Percentiles rank a stretch among this genome's conserved stretches.
Evolutionary conservation across 2,797 vertebrate genomes (phyloP).

Genomic region (Rhyacichthys aspro): DNA sequence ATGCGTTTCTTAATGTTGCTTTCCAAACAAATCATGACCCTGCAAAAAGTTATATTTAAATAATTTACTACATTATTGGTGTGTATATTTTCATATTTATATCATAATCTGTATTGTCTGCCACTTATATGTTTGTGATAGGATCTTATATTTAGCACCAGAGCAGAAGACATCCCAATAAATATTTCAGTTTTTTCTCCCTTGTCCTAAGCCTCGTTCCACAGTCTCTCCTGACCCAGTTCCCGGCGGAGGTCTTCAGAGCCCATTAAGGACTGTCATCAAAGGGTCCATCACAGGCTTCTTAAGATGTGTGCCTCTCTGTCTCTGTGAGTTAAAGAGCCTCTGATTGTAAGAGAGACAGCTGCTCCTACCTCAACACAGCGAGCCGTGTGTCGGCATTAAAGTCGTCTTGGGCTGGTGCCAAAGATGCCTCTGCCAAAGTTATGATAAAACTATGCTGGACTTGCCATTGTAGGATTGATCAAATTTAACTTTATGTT

Average conservation of each 20-base stretch:
- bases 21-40: too few relatives aligned
- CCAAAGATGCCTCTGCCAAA: too few relatives aligned
- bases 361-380: constrained; percentile 15
- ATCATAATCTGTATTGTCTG: constrained; percentile 2
- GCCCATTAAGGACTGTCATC: constrained; percentile 52
- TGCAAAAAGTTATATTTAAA: too few relatives aligned
- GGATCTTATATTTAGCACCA: constrained; percentile 27
- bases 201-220: too few relatives aligned
- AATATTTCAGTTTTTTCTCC: constrained; percentile 69
- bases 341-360: constrained; percentile 17
- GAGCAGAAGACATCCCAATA: constrained; percentile 57
- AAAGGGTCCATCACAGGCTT: constrained; percentile 40
- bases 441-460: too few relatives aligned
- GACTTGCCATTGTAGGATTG: too few relatives aligned
- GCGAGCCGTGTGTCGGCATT: background rate
- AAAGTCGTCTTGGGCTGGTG: background rate
- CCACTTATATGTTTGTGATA: constrained; percentile 24
- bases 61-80: background rate
- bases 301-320: constrained; percentile 41
- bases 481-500: too few relatives aligned
- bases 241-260: constrained; percentile 47
- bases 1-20: too few relatives aligned
- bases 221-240: constrained; percentile 56
- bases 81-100: background rate
- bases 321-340: constrained; percentile 23